Evolutionary conservation across 1,140 invertebrate genomes (phyloP), one percentile per base, ranked within the genome.

Genomic region (Bombus turneri): DNA sequence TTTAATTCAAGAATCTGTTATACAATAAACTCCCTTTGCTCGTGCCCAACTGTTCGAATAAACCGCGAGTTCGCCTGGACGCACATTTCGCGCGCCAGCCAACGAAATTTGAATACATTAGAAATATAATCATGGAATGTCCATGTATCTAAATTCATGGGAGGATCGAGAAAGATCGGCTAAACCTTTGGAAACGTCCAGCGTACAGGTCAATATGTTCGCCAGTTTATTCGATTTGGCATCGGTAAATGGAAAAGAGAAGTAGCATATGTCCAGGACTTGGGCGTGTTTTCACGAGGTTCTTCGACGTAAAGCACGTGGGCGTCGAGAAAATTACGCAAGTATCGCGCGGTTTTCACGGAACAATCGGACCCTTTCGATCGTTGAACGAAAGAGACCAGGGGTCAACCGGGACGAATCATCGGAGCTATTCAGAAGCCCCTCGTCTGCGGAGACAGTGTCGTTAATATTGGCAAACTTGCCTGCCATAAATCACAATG

Each of bases 401-500:
- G 37, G 64, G 37, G 43, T 69, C 82, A 43, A 71, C 41, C 39
- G 64, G n/a, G 18, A 66, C 53, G 64, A 37, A 73, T 69, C 59
- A 31, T 41, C 34, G 28, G 43, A 15, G 41, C 15, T 53, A 43
- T 43, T 15, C 43, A 18, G n/a, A 34, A 53, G 28, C 31, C 31
- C 64, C n/a, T 25, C 25, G 37, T 12, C 41, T 37, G 77, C 15
- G 47, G 34, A 41, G n/a, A 84, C 72, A 73, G 43, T 84, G 41
- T 57, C 57, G 53, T 81, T 86, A 88, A 86, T 88, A 87, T 64
- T n/a, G 62, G 69, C 69, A 39, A 57, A 74, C 59, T 57, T 39
- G 53, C n/a, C 15, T 34, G 37, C 39, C 73, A 87, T 91, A 91
- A 88, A 90, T 88, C 86, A 88, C 71, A 64, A 64, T 57, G 43